These are phyloP conservation scores for Lophotriccus pileatus DNA, from an alignment of 2,797 vertebrate species.

Conservation along the genomic window DNA sequence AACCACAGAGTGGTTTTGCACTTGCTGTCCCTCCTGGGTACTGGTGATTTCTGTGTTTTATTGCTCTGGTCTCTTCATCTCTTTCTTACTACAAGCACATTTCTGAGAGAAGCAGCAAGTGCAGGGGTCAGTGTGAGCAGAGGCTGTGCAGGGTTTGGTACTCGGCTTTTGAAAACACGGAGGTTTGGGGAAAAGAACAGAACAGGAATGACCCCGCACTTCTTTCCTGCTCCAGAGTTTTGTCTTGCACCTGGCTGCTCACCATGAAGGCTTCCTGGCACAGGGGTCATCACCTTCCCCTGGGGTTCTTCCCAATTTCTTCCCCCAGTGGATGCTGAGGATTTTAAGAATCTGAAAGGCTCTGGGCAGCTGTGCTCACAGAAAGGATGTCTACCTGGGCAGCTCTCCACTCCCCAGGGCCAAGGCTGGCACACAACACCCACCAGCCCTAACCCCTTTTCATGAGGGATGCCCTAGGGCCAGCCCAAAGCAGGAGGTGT, in stretches of 20 bases:
- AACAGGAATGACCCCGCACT: fast-evolving
- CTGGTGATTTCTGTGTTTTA: background rate
- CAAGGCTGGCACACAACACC: background rate
- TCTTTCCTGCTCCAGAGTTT: background rate
- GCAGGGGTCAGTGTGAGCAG: fast-evolving
- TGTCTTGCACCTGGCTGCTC: fast-evolving
- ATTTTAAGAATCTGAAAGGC: background rate
- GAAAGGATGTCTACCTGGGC: background rate
- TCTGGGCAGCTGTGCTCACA: background rate
- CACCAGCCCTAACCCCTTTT: background rate
- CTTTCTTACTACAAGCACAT: background rate
- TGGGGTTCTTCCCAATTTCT: background rate
- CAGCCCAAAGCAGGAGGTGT: background rate
- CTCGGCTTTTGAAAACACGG: background rate
- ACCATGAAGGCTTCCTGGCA: background rate
- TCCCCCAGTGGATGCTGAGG: background rate
- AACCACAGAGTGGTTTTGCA: fast-evolving
- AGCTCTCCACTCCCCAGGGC: background rate
- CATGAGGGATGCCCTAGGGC: fast-evolving
- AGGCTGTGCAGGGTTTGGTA: background rate
- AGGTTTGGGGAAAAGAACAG: background rate
- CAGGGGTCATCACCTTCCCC: background rate
- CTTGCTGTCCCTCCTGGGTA: background rate
- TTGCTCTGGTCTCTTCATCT: background rate
- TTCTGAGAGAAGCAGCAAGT: background rate